A percentile compares a stretch with the other conserved stretches of the same genome.
Conservation (phyloP, 2,888 invertebrate genomes). For the Plutella xylostella region DNA sequence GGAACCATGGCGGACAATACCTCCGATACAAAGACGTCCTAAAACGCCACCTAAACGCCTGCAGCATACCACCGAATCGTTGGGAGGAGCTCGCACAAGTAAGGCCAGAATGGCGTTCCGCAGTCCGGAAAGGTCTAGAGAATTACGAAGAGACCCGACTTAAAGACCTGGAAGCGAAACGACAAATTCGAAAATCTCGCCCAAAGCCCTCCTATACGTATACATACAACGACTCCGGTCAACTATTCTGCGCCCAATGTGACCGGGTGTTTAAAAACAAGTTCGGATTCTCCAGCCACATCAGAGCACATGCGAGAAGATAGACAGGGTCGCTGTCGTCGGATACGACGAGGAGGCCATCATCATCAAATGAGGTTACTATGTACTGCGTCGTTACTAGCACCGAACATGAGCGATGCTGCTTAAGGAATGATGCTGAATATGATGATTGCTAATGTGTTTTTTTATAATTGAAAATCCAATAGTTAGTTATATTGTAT, state of each 20-base stretch:
- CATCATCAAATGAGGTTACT: too few species aligned
- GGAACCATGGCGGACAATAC: not conserved
- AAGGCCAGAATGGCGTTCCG: not conserved
- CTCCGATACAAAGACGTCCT: conserved; percentile 14
- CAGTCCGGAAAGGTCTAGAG: not conserved
- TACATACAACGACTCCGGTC: not conserved
- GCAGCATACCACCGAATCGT: not conserved
- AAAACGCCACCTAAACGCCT: conserved; percentile 7
- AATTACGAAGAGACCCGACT: not conserved
- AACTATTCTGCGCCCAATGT: not conserved
- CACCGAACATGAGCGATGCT: too few species aligned
- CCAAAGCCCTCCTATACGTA: not conserved
- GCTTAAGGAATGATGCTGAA: too few species aligned
- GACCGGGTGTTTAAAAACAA: not conserved
- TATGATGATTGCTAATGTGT: too few species aligned
- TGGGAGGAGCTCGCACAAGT: not conserved
- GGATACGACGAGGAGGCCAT: not conserved
- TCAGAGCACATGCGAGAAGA: not conserved
- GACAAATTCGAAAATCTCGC: not conserved
- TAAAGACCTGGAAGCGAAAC: not conserved
- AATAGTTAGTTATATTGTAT: too few species aligned
- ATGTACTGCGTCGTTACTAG: too few species aligned
- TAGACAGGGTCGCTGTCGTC: not conserved
- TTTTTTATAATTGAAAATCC: too few species aligned
- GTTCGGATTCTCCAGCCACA: not conserved